Percentiles rank a stretch among this genome's conserved stretches.
Conservation (phyloP, 2,888 invertebrate species). For the Microdon myrmicae region DNA sequence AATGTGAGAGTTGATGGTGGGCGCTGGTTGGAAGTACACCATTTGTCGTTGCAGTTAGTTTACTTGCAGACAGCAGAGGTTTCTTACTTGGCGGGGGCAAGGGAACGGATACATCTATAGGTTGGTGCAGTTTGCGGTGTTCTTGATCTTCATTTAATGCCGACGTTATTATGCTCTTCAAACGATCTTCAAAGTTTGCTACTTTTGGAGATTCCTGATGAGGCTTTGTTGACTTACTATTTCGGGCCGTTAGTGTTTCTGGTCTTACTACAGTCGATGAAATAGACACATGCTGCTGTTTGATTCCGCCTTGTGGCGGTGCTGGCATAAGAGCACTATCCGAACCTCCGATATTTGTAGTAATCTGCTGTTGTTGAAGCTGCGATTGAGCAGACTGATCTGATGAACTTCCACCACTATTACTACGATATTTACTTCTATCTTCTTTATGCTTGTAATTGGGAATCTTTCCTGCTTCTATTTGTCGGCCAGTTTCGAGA, state of each 20-base stretch:
- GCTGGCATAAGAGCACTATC: slow-evolving; percentile 66
- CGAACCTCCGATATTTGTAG: slow-evolving; percentile 42
- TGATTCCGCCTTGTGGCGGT: slow-evolving; percentile 54
- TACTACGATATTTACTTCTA: slow-evolving; percentile 29
- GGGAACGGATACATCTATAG: slow-evolving; percentile 59
- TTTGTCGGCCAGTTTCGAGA: slow-evolving; percentile 87
- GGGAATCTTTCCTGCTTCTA: slow-evolving; percentile 81
- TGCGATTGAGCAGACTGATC: slow-evolving; percentile 57
- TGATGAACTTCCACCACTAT: slow-evolving; percentile 64
- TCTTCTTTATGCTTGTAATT: slow-evolving; percentile 53
- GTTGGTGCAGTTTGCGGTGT: slow-evolving; percentile 60
- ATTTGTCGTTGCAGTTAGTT: slow-evolving; percentile 55
- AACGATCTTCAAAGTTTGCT: slow-evolving; percentile 88
- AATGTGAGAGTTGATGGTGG: slow-evolving; percentile 54
- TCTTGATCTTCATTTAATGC: slow-evolving; percentile 86
- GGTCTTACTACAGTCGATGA: slow-evolving; percentile 24
- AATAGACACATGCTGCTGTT: slow-evolving; percentile 27
- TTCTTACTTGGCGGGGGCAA: slow-evolving; percentile 34
- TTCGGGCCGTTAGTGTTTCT: slow-evolving; percentile 14
- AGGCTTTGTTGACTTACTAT: slow-evolving; percentile 47
- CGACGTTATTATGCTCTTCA: slow-evolving; percentile 87
- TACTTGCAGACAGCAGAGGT: slow-evolving; percentile 59
- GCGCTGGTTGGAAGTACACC: slow-evolving; percentile 28
- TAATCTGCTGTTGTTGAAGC: slow-evolving; percentile 37
- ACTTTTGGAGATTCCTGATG: slow-evolving; percentile 80